Evolutionary conservation across 2,888 invertebrate genomes (phyloP).

Genomic region (Ischnus inquisitorius): DNA sequence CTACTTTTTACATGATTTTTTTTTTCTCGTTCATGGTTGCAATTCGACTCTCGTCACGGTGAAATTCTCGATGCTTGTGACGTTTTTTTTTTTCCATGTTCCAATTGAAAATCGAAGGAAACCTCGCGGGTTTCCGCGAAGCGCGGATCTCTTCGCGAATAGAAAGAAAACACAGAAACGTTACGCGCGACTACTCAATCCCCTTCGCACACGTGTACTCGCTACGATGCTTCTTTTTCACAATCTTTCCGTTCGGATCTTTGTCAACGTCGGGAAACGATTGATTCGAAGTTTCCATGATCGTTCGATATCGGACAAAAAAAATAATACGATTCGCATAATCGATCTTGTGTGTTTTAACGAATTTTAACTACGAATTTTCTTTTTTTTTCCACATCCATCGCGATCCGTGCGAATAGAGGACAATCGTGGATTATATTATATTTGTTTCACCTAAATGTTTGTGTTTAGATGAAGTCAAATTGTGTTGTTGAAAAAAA

Average conservation of each 20-base stretch:
- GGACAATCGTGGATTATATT: slow-evolving; percentile 29
- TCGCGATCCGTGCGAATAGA: slow-evolving; percentile 20
- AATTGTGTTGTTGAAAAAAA: slow-evolving; percentile 74
- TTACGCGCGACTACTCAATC: slow-evolving; percentile 55
- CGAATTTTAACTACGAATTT: slow-evolving; percentile 6
- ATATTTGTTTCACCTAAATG: slow-evolving; percentile 85
- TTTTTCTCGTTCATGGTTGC: slow-evolving; percentile 42
- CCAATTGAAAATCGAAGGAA: slow-evolving; percentile 35
- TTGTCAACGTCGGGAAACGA: neutral
- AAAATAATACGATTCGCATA: slow-evolving; percentile 46
- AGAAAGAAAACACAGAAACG: slow-evolving; percentile 20
- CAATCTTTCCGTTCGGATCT: slow-evolving; percentile 15
- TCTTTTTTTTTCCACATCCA: slow-evolving; percentile 43
- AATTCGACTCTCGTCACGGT: slow-evolving; percentile 48
- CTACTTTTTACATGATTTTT: no score
- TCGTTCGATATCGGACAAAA: slow-evolving; percentile 50
- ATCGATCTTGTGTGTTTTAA: slow-evolving; percentile 52
- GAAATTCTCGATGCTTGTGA: slow-evolving; percentile 32
- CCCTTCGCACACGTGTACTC: slow-evolving; percentile 52
- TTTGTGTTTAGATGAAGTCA: slow-evolving; percentile 84
- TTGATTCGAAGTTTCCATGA: slow-evolving; percentile 34
- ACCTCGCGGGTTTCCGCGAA: slow-evolving; percentile 33
- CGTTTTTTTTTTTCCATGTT: slow-evolving; percentile 37
- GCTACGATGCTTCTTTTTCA: slow-evolving; percentile 54
- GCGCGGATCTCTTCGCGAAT: slow-evolving; percentile 46